Conservation (phyloP, 2,797 vertebrate genomes). For the Morus bassanus region DNA sequence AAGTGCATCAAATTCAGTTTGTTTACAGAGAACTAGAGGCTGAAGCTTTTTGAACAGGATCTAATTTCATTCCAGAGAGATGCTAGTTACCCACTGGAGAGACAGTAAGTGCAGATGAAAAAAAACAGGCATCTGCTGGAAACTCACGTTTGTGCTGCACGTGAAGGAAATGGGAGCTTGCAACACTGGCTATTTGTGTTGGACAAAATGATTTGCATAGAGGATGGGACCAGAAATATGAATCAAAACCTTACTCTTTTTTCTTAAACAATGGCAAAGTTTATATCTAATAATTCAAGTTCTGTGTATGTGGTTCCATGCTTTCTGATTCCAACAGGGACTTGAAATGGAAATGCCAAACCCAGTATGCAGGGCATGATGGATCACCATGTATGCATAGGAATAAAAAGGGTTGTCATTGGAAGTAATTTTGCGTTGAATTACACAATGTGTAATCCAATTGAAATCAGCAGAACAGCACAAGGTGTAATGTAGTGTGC, state of each 20-base stretch:
- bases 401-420: slow-evolving; percentile 65
- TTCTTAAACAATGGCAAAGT: slow-evolving; percentile 8
- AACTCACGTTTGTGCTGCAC: background rate
- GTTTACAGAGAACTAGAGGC: background rate
- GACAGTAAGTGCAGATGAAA: background rate
- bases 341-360: slow-evolving; percentile 66
- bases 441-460: slow-evolving; percentile 70
- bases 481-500: slow-evolving; percentile 68
- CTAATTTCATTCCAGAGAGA: background rate
- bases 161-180: background rate
- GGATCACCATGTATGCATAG: slow-evolving; percentile 68
- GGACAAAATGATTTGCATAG: background rate
- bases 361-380: slow-evolving; percentile 41
- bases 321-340: slow-evolving; percentile 59
- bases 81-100: background rate
- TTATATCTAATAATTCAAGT: slow-evolving; percentile 50
- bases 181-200: background rate
- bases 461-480: slow-evolving; percentile 65
- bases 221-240: background rate
- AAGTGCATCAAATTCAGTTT: background rate
- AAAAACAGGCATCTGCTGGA: background rate
- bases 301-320: slow-evolving; percentile 52
- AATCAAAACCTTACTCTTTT: background rate
- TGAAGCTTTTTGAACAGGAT: background rate
- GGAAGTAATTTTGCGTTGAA: slow-evolving; percentile 69